phyloP scores from a whole-genome alignment of 2,797 vertebrate genomes.

The Aphelocoma californica region DNA sequence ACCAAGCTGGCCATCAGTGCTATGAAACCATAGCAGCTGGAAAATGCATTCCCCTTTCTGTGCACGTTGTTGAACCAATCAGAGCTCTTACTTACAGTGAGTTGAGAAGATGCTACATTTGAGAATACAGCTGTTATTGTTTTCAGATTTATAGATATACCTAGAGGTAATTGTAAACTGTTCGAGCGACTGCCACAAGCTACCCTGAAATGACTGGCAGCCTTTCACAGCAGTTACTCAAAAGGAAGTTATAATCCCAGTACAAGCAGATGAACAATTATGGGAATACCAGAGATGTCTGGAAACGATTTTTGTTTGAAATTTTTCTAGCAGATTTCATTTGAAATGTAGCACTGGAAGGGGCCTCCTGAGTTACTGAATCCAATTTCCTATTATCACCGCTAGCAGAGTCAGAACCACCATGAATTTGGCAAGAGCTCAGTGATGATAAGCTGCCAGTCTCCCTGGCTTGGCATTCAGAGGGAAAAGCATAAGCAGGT shows the following conservation, averaged over 20 bases:
- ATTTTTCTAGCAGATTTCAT: conserved; percentile 5
- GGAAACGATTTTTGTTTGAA: neutral
- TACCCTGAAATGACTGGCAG: neutral
- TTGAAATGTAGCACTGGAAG: neutral
- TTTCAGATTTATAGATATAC: conserved; percentile 30
- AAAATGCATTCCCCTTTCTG: neutral
- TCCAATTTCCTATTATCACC: neutral
- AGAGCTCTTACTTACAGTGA: neutral
- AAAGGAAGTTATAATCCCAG: neutral
- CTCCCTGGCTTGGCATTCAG: neutral
- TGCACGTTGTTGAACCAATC: neutral
- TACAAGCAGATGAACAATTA: neutral
- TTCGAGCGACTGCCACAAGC: neutral
- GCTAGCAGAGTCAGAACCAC: neutral
- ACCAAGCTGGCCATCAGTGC: neutral
- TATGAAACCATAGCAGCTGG: neutral
- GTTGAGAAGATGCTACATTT: neutral
- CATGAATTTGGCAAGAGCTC: neutral
- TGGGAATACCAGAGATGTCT: neutral
- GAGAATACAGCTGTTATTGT: conserved; percentile 21
- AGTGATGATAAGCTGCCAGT: neutral
- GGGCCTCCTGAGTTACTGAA: neutral
- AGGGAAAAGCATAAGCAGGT: neutral
- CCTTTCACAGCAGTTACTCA: neutral
- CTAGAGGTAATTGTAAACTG: conserved; percentile 10